Conservation (phyloP, 2,888 invertebrate genomes). For the Drosophila phalerata region DNA sequence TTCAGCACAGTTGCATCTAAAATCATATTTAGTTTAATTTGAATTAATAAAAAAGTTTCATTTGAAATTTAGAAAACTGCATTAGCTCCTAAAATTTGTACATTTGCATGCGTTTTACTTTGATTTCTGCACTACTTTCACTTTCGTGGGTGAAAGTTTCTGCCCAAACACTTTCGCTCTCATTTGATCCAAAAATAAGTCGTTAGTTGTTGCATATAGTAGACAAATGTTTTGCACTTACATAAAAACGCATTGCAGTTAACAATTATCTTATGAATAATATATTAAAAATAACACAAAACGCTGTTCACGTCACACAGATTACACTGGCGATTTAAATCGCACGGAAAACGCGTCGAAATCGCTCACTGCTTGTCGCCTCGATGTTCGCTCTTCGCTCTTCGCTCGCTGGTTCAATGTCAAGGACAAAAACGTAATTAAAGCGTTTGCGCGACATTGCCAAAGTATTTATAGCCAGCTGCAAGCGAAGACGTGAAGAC, state of each 20-base stretch:
- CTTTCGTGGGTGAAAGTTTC: constrained; percentile 70
- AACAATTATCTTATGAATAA: constrained; percentile 12
- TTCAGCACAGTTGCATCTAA: background rate
- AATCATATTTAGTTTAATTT: background rate
- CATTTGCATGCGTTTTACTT: constrained; percentile 61
- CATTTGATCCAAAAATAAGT: constrained; percentile 11
- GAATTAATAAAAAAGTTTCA: background rate
- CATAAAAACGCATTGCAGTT: constrained; percentile 57
- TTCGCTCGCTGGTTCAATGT: constrained; percentile 72
- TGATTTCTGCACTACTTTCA: constrained; percentile 61
- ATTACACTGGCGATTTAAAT: constrained; percentile 41
- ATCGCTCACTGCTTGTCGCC: constrained; percentile 32
- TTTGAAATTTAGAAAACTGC: background rate
- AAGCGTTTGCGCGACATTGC: constrained; percentile 77
- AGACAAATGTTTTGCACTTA: constrained; percentile 49
- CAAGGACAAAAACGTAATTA: constrained; percentile 85
- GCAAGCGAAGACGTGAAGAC: constrained; percentile 54
- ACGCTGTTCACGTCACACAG: constrained; percentile 33
- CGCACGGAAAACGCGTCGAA: constrained; percentile 60
- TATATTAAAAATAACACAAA: constrained; percentile 35
- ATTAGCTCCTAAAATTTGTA: constrained; percentile 10
- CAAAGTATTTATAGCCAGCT: constrained; percentile 78
- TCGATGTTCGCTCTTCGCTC: constrained; percentile 8
- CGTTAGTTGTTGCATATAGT: background rate
- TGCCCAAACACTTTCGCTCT: constrained; percentile 64